Percentiles rank a stretch among this genome's conserved stretches.
Evolutionary conservation across 2,888 invertebrate genomes (phyloP).

Genomic region (Melipona bicolor): DNA sequence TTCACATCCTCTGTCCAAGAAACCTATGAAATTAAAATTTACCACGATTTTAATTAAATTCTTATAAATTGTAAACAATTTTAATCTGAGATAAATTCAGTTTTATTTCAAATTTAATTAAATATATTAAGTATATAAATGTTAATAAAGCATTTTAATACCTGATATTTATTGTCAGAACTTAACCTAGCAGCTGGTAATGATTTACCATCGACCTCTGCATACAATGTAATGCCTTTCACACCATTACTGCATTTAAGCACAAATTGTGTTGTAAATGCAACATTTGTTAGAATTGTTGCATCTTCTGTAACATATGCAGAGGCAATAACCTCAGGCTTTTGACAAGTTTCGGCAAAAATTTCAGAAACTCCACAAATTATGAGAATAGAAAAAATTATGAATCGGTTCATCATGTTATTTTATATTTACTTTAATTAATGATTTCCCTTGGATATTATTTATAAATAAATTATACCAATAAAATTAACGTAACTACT

Average conservation of each 20-base stretch:
- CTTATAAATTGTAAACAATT: background rate
- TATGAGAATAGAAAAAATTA: constrained; percentile 21
- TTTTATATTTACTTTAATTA: constrained; percentile 14
- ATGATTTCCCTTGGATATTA: constrained; percentile 3
- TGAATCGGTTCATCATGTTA: constrained; percentile 26
- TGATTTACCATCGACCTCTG: constrained; percentile 94
- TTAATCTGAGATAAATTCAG: background rate
- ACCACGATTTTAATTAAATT: background rate
- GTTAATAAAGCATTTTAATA: constrained; percentile 79
- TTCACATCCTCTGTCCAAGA: constrained; percentile 97
- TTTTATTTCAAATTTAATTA: background rate
- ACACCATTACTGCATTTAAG: constrained; percentile 91
- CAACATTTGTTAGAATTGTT: constrained; percentile 94
- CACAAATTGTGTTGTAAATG: constrained; percentile 95
- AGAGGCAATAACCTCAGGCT: constrained; percentile 90
- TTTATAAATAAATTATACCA: constrained; percentile 6
- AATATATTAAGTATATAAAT: background rate
- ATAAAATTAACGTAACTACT: background rate
- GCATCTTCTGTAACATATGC: constrained; percentile 97
- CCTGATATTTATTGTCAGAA: constrained; percentile 92
- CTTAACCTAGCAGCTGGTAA: constrained; percentile 92
- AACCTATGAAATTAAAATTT: constrained; percentile 86
- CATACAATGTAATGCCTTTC: constrained; percentile 91
- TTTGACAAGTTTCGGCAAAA: constrained; percentile 85
- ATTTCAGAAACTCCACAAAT: constrained; percentile 40